Evolutionary conservation across 1,140 invertebrate genomes (phyloP).

Genomic region (Stegodyphus dumicola): DNA sequence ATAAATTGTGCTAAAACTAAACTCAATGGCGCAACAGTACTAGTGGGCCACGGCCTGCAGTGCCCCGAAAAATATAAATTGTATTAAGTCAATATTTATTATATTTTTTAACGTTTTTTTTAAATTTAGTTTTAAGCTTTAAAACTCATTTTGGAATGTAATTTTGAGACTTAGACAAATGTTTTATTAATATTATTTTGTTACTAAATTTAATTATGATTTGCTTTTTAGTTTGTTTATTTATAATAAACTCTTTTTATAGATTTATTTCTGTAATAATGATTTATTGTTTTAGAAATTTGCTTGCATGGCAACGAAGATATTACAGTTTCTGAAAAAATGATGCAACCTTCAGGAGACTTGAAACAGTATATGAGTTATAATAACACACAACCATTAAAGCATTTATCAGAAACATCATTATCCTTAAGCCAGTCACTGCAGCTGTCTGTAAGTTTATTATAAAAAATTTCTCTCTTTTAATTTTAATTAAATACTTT

Average conservation of each 20-base stretch:
- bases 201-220: neutral
- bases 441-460: conserved; percentile 24
- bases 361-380: conserved; percentile 59
- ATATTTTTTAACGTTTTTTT: no score
- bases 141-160: no score
- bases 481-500: no score
- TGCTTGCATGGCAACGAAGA: conserved; percentile 49
- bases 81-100: no score
- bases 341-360: conserved; percentile 50
- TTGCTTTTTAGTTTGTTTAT: neutral
- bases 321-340: neutral
- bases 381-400: conserved; percentile 58
- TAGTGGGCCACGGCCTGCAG: no score
- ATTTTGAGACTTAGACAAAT: no score
- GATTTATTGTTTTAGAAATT: conserved; percentile 24
- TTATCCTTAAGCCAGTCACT: conserved; percentile 24
- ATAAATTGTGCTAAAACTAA: no score
- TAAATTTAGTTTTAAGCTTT: no score
- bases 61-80: no score
- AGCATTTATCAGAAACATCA: conserved; percentile 58
- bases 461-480: no score
- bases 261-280: neutral
- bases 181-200: no score
- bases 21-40: no score
- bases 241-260: neutral